Percentiles rank a stretch among this genome's conserved stretches.
Conservation (phyloP, 2,888 invertebrate species). For the Tortrix viridana region DNA sequence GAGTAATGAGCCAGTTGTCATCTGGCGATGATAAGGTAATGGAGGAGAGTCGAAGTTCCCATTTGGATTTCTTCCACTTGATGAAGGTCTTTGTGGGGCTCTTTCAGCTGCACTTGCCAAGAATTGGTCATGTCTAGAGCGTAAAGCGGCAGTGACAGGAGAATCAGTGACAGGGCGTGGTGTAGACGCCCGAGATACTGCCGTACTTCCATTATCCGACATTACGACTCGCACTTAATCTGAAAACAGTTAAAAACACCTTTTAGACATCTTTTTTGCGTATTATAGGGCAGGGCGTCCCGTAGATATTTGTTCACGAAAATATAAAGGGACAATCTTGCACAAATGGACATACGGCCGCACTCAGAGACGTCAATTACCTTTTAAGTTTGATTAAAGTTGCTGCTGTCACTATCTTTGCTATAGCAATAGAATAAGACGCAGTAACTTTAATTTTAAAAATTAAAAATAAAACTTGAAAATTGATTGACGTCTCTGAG, state of each 20-base stretch:
- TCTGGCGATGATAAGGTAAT: conserved; percentile 87
- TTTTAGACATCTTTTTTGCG: not conserved
- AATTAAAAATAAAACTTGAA: too few species aligned
- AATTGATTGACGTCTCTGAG: too few species aligned
- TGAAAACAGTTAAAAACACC: conserved; percentile 56
- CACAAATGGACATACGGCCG: too few species aligned
- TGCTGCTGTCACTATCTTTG: too few species aligned
- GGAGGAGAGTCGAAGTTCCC: conserved; percentile 86
- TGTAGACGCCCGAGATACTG: conserved; percentile 77
- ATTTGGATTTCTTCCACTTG: conserved; percentile 78
- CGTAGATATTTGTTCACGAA: too few species aligned
- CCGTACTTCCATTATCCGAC: conserved; percentile 78
- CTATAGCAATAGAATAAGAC: too few species aligned
- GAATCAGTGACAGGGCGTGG: conserved; percentile 79
- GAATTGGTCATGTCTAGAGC: conserved; percentile 86
- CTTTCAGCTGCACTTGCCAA: conserved; percentile 82
- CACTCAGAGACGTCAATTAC: too few species aligned
- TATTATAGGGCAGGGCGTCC: too few species aligned
- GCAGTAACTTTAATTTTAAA: too few species aligned
- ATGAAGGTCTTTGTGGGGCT: conserved; percentile 75
- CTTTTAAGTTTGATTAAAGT: too few species aligned
- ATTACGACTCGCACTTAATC: conserved; percentile 69
- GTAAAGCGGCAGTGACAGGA: conserved; percentile 70
- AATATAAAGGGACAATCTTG: too few species aligned
- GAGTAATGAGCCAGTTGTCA: conserved; percentile 78